Evolutionary conservation across 1,140 invertebrate genomes (phyloP).

Genomic region (Drosophila kanapiae): DNA sequence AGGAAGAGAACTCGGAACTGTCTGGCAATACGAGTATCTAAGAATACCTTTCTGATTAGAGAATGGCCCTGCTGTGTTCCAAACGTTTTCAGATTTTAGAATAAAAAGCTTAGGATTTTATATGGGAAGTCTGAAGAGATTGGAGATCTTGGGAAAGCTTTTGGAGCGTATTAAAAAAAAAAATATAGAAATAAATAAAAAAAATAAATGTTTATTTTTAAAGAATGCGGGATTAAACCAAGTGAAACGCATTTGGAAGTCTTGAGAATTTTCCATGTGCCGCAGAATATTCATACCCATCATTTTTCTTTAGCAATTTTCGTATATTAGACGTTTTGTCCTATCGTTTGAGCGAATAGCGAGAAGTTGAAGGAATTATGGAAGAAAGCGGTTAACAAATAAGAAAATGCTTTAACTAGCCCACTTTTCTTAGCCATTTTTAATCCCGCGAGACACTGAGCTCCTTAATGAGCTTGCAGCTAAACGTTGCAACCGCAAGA

Average conservation of each 20-base stretch:
- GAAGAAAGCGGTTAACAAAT: neutral
- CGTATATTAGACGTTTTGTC: neutral
- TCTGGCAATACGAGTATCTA: slow-evolving; percentile 2
- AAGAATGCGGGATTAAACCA: neutral
- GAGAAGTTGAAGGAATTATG: neutral
- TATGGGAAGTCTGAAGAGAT: neutral
- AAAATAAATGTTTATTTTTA: slow-evolving; percentile 1
- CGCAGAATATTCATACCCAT: too few species aligned
- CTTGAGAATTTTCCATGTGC: neutral
- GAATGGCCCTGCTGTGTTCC: neutral
- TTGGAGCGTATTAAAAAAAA: slow-evolving; percentile 1
- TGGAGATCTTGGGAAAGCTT: neutral
- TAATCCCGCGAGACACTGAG: too few species aligned
- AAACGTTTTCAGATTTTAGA: neutral
- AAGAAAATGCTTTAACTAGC: too few species aligned
- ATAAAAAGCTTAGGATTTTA: too few species aligned
- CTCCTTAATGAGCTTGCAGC: too few species aligned
- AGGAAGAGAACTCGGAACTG: too few species aligned
- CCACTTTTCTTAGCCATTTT: too few species aligned
- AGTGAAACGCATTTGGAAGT: neutral
- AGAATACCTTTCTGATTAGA: neutral
- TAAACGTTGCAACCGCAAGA: too few species aligned
- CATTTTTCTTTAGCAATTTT: neutral
- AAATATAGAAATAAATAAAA: slow-evolving; percentile 5
- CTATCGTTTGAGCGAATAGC: slow-evolving; percentile 1